phyloP scores from a whole-genome alignment of 2,888 invertebrate species.

The Tipula confusa region DNA sequence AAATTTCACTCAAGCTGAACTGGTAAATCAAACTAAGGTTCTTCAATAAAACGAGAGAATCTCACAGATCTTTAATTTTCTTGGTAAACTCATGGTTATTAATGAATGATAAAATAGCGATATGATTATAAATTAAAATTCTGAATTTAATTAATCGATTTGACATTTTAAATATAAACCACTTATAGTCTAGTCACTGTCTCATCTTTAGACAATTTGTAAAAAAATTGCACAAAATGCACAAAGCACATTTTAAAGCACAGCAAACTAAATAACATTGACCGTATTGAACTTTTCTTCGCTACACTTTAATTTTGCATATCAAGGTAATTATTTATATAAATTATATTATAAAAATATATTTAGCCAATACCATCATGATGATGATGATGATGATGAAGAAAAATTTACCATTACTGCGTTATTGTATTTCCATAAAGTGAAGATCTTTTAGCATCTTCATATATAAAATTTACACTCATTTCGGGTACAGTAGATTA shows the following conservation, averaged over 20 bases:
- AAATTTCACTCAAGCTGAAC: no score
- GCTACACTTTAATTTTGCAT: background rate
- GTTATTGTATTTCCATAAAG: background rate
- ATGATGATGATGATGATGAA: background rate
- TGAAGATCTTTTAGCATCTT: background rate
- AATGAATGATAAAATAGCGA: no score
- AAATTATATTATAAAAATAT: background rate
- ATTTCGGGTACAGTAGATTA: background rate
- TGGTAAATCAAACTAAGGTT: no score
- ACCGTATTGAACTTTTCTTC: background rate
- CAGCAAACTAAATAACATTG: background rate
- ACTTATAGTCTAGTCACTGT: background rate
- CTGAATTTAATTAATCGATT: background rate
- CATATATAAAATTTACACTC: background rate
- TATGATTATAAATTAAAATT: no score
- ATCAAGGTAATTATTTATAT: slow-evolving; percentile 9
- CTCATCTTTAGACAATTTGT: background rate
- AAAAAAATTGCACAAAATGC: background rate
- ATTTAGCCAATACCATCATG: background rate
- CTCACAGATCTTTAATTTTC: no score
- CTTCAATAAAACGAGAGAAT: no score
- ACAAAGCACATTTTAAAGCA: background rate
- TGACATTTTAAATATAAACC: background rate
- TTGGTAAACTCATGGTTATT: no score
- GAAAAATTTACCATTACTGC: background rate